phyloP scores from a whole-genome alignment of 2,113 vertebrate species.

The Pavo muticus region DNA sequence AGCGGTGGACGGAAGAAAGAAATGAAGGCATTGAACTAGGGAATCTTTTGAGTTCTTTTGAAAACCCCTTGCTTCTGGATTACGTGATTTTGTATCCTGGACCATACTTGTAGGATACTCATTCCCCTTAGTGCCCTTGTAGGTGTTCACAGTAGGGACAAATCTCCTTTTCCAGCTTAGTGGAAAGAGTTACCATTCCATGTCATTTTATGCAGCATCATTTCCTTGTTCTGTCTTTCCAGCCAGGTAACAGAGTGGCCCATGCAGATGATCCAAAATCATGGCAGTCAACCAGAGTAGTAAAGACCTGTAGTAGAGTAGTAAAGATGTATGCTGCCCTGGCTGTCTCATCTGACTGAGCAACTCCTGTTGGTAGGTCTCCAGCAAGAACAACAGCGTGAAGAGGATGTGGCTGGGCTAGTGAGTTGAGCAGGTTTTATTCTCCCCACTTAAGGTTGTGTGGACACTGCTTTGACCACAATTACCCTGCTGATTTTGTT shows the following conservation, averaged over 20 bases:
- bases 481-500: neutral
- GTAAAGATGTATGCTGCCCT: neutral
- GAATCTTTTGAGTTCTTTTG: neutral
- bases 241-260: neutral
- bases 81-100: neutral
- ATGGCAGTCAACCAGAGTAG: neutral
- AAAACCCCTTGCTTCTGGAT: neutral
- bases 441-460: neutral
- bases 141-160: neutral
- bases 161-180: neutral
- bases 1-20: fast-evolving
- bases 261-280: neutral
- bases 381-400: neutral
- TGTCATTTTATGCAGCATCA: fast-evolving
- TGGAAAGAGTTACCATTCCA: neutral
- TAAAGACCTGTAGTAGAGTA: neutral
- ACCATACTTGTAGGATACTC: neutral
- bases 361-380: neutral
- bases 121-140: neutral
- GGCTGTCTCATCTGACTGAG: neutral
- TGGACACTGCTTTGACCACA: neutral
- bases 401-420: neutral
- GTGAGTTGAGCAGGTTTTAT: neutral
- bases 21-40: neutral
- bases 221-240: neutral